phyloP scores from a whole-genome alignment of 2,113 vertebrate genomes.

The Lycocorax pyrrhopterus region DNA sequence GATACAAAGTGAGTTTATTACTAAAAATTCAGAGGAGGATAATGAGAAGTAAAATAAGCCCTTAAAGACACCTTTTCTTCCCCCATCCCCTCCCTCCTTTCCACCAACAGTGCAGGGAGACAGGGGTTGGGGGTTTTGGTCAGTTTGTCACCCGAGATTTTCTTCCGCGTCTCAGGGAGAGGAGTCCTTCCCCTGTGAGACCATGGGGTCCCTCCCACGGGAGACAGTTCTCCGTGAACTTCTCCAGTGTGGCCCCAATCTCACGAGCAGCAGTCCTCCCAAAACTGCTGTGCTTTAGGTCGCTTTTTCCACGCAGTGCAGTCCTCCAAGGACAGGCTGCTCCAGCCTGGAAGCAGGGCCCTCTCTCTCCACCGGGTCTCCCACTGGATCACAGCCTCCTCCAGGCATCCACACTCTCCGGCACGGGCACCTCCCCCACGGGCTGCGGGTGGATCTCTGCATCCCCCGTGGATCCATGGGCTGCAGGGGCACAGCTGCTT shows the following conservation, averaged over 20 bases:
- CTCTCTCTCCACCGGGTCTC: not conserved
- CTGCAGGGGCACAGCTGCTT: not conserved
- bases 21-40: not conserved
- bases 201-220: fast-evolving
- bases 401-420: not conserved
- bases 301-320: fast-evolving
- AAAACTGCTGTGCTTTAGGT: fast-evolving
- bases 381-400: not conserved
- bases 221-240: not conserved
- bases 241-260: fast-evolving
- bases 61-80: not conserved
- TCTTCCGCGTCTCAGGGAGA: too few species aligned
- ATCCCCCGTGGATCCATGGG: fast-evolving
- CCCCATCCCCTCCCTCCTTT: not conserved
- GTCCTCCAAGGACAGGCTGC: not conserved
- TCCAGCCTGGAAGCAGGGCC: not conserved
- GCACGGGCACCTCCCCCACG: too few species aligned
- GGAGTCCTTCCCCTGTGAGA: not conserved
- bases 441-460: not conserved
- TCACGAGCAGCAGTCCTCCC: fast-evolving
- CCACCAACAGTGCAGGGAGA: fast-evolving
- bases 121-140: not conserved
- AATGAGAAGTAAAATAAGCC: not conserved
- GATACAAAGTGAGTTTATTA: not conserved
- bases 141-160: fast-evolving